Percentiles rank a stretch among this genome's conserved stretches.
Conservation (phyloP, 2,797 vertebrate genomes). For the Gorsachius magnificus region DNA sequence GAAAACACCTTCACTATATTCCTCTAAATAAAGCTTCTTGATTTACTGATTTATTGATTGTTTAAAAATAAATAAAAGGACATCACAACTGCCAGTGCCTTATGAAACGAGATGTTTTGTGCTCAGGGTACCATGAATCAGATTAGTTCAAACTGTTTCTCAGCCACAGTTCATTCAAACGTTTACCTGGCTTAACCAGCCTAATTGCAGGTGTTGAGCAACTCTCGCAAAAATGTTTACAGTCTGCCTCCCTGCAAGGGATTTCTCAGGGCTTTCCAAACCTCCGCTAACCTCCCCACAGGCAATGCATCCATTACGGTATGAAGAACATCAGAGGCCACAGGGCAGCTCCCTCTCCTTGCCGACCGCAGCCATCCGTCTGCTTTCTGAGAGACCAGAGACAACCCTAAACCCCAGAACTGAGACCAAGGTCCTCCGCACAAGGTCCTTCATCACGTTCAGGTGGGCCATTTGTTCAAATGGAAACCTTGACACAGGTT, state of each 20-base stretch:
- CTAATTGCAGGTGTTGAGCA: background rate
- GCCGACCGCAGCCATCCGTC: background rate
- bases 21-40: background rate
- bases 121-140: background rate
- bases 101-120: background rate
- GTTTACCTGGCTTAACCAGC: background rate
- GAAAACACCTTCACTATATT: background rate
- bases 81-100: background rate
- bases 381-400: background rate
- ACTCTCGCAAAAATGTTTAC: background rate
- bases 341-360: background rate
- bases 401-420: background rate
- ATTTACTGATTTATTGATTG: background rate
- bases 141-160: background rate
- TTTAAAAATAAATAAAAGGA: constrained; percentile 3
- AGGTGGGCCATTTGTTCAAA: background rate
- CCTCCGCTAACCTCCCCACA: accelerated
- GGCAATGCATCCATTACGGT: background rate
- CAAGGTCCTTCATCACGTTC: background rate
- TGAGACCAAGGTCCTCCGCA: background rate
- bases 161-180: background rate
- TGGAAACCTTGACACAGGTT: background rate
- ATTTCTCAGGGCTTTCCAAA: background rate
- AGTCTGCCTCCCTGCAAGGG: background rate
- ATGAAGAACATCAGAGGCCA: background rate